Evolutionary conservation across 2,797 vertebrate species (phyloP).

Genomic region (Pipistrellus pygmaeus): DNA sequence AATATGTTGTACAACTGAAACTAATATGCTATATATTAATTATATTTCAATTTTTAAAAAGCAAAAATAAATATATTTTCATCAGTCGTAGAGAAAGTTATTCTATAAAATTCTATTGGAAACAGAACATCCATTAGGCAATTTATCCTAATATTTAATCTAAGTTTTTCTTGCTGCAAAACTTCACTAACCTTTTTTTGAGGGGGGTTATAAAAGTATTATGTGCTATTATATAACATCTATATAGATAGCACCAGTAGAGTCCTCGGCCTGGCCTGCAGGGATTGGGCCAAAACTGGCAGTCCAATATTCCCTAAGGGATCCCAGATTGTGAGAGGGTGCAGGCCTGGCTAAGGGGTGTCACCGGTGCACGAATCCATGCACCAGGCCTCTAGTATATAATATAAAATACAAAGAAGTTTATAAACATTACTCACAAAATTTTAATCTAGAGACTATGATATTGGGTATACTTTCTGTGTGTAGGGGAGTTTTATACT

Average conservation of each 20-base stretch:
- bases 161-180: not conserved
- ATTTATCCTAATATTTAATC: not conserved
- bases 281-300: no score
- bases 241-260: no score
- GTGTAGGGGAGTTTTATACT: not conserved
- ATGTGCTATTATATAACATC: not conserved
- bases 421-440: not conserved
- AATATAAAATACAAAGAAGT: not conserved
- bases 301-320: no score
- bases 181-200: not conserved
- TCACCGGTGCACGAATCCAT: no score
- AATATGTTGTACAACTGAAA: not conserved
- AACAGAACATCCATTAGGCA: not conserved
- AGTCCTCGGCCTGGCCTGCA: no score
- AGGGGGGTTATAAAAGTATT: not conserved
- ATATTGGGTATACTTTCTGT: not conserved
- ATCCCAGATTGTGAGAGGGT: no score
- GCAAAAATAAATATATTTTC: not conserved
- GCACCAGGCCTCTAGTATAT: not conserved
- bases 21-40: not conserved
- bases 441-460: not conserved
- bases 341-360: no score
- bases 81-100: not conserved
- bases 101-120: not conserved
- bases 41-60: not conserved